Base-by-base conservation (phyloP, 2,888 invertebrate species). In the Rhamnusium bicolor region DNA sequence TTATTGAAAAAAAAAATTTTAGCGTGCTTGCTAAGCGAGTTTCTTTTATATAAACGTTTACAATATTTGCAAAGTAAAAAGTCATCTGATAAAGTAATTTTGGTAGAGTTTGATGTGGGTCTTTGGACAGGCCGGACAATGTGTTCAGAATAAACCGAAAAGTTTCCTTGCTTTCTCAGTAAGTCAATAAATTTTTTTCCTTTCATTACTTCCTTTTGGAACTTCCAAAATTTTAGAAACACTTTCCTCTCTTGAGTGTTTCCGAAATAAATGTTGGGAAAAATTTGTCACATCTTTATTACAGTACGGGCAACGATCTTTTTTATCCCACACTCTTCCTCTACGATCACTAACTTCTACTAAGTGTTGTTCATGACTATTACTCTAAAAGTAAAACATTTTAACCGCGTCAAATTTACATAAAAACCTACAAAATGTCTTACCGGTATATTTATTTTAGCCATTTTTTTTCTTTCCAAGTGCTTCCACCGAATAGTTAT, bases 1-100 rank as follows among this genome's bases (percentile, higher is more conserved):
- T 14, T 65, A 58, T 75, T 76, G 56, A 62, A 77, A 16, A n/a
- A 54, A 71, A 76, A 80, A 19, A 4, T 76, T 66, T 67, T 69
- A 3, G 63, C 73, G 69, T 78, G 80, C 24, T 67, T 63, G 21
- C 49, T 32, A 10, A 78, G 18, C 10, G 73, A 70, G 8, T 46
- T 69, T 63, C n/a, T n/a, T n/a, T n/a, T n/a, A n/a, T n/a, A n/a
- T n/a, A n/a, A 32, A 10, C 32, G 6, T 32, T 32, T 32, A 32
- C 32, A 32, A 32, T 7, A 32, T 32, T 32, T 32, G 32, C 32
- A 32, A 10, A 10, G 32, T 10, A 46, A n/a, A 7, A n/a, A 46
- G 10, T 46, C n/a, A 46, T 46, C 46, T n/a, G 46, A 46, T 7
- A 10, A 32, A 32, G 10, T 10, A 32, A 7, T 7, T 32, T 32